Percentiles rank a stretch among this genome's conserved stretches.
Conservation (phyloP, 2,113 vertebrate species). For the Archilochus colubris region DNA sequence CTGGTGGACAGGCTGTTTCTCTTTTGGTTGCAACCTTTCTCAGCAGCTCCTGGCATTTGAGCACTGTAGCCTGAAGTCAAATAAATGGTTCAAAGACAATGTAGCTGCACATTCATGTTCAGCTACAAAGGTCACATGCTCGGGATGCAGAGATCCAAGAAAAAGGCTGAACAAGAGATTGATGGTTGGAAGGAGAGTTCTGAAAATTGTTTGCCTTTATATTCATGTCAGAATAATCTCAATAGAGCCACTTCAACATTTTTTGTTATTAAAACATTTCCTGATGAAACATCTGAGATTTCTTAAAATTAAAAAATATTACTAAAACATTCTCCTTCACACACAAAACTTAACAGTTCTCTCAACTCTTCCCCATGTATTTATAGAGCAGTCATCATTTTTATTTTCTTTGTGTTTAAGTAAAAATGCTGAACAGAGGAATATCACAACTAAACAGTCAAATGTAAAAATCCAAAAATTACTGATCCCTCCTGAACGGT, state of each 20-base stretch:
- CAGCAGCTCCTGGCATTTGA: background rate
- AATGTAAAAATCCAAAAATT: background rate
- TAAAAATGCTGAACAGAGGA: background rate
- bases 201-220: background rate
- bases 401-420: background rate
- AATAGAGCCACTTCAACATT: background rate
- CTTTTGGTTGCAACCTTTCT: background rate
- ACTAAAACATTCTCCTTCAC: background rate
- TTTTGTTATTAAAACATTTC: background rate
- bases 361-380: background rate
- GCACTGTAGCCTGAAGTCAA: conserved; percentile 31
- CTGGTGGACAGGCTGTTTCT: background rate
- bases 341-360: background rate
- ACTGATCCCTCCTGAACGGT: background rate
- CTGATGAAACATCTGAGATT: background rate
- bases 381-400: background rate
- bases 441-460: background rate
- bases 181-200: background rate
- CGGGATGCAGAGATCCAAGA: background rate
- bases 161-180: background rate
- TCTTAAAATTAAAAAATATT: background rate
- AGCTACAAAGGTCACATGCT: conserved; percentile 10
- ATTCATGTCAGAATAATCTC: background rate
- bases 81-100: conserved; percentile 6
- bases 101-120: conserved; percentile 8